Evolutionary conservation across 2,888 invertebrate genomes (phyloP), one percentile per base, ranked within the genome.

Genomic region (Eristalinus aeneus): DNA sequence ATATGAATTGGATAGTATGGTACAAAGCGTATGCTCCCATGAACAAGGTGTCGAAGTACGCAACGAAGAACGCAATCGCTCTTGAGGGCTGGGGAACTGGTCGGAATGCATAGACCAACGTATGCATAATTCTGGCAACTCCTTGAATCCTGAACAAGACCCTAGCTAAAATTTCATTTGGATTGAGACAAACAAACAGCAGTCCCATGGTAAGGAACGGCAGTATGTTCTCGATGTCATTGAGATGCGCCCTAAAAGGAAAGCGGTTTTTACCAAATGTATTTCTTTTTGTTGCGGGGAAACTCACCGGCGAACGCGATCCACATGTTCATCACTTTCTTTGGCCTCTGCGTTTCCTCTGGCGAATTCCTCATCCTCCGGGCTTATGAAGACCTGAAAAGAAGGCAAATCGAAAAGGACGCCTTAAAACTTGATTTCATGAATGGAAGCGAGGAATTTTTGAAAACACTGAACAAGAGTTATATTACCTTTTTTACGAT

Each of bases 191-290:
- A 6, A 95, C 91, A 90, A 94, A 96, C 8, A 94, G 90, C 32
- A 94, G 90, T 16, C 94, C 94, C 88, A 94, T 92, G 2, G 94
- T 89, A 46, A 95, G 92, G 90, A 95, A 96, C 0, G 94, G 92
- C 8, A 94, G 91, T 81, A 96, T 95, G 91, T 95, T 96, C 91
- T 96, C 95, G 90, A 96, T 90, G 90, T 96, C 96, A 89, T 96
- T 96, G 89, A 94, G 93, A 90, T 96, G 95, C 2, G 95, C 95
- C 89, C 95, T 95, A 91, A 9, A 92, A 92, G 60, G 75, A 34
- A 27, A 54, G 32, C 16, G 46, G 16, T 23, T 22, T 56, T 23
- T 1, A 56, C 0, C 22, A 20, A 20, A 8, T 9, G 64, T 32
- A 34, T 36, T 63, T 60, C 36, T 34, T 36, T n/a, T 23, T 23